Conservation (phyloP, 35 echinoderm and acorn worm species). For the Heliocidaris tuberculata region DNA sequence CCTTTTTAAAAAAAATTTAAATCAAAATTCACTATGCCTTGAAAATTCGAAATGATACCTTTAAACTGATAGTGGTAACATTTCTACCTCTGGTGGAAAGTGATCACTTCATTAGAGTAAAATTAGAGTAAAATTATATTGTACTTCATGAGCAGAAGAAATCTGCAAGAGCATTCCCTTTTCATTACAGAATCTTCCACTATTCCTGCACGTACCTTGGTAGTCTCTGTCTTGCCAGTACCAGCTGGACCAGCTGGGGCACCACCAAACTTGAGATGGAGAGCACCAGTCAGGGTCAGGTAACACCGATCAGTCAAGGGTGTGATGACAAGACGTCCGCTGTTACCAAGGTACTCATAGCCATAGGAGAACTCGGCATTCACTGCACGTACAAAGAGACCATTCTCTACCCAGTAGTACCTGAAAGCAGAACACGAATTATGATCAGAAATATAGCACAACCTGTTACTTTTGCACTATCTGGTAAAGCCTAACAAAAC, state of each 20-base stretch:
- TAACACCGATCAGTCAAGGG: constrained; percentile 97
- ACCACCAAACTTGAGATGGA: constrained; percentile 98
- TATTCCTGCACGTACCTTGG: constrained; percentile 58
- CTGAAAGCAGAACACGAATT: constrained; percentile 35
- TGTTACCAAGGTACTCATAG: constrained; percentile 98
- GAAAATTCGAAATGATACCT: no score
- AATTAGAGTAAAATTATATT: no score
- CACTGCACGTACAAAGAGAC: constrained; percentile 89
- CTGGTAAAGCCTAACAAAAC: no score
- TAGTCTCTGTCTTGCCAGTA: constrained; percentile 98
- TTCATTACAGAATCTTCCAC: background rate
- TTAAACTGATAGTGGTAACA: no score
- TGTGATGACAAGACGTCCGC: constrained; percentile 92
- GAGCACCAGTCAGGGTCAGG: constrained; percentile 91
- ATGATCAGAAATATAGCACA: background rate
- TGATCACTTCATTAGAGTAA: no score
- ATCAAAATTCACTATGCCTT: no score
- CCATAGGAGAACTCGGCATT: constrained; percentile 98
- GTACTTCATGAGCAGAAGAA: no score
- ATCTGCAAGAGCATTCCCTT: background rate
- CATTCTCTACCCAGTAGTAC: constrained; percentile 94
- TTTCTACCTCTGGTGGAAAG: no score
- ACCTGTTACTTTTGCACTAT: no score
- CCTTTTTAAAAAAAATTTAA: no score
- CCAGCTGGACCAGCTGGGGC: constrained; percentile 93